A percentile compares a stretch with the other conserved stretches of the same genome.
Conservation (phyloP, 1,140 invertebrate genomes). For the Latrodectus geometricus region DNA sequence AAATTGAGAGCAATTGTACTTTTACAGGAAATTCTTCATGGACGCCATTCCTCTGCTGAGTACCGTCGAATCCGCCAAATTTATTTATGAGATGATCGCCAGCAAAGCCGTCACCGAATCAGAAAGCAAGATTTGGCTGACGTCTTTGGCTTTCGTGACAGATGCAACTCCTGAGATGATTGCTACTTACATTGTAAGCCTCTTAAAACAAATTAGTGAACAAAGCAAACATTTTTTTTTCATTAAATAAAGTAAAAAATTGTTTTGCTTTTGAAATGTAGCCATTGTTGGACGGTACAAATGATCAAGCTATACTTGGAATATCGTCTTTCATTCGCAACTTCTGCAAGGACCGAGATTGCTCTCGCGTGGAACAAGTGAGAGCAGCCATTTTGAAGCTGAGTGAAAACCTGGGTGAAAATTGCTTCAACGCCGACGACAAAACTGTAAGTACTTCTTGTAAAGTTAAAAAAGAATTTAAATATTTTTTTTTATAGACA, state of each 20-base stretch:
- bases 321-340: constrained; percentile 72
- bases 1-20: too few relatives aligned
- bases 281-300: constrained; percentile 68
- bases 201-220: too few relatives aligned
- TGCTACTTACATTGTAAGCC: constrained; percentile 67
- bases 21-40: constrained; percentile 71
- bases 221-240: background rate
- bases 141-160: constrained; percentile 78
- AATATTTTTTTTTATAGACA: too few relatives aligned
- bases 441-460: constrained; percentile 55
- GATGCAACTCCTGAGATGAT: constrained; percentile 72
- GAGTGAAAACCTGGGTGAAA: constrained; percentile 65
- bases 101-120: constrained; percentile 73
- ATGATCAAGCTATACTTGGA: constrained; percentile 67
- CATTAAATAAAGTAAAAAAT: background rate
- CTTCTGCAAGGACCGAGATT: constrained; percentile 69
- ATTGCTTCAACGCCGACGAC: constrained; percentile 66
- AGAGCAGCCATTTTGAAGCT: constrained; percentile 61
- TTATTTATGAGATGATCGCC: constrained; percentile 84
- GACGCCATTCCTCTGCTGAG: constrained; percentile 86
- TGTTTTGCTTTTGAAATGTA: constrained; percentile 62
- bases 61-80: constrained; percentile 79
- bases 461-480: too few relatives aligned
- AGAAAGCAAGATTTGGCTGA: constrained; percentile 81
- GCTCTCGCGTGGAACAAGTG: constrained; percentile 65